These are phyloP conservation scores for Grammomys surdaster DNA, from an alignment of 2,113 vertebrate genomes.

Conservation along the genomic window DNA sequence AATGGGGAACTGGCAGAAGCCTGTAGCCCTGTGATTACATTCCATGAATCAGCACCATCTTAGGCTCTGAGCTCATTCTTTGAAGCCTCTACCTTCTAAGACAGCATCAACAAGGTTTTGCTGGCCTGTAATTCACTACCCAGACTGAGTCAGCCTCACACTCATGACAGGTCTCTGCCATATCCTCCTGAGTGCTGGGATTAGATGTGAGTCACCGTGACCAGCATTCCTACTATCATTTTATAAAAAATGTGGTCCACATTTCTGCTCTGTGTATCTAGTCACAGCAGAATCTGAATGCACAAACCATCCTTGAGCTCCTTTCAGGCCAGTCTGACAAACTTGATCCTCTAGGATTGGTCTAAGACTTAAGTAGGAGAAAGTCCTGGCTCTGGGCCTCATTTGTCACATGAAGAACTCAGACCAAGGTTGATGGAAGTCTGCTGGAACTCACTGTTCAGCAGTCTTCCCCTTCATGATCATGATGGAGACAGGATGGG, in stretches of 20 bases:
- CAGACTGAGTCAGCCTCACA: background rate
- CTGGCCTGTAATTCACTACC: background rate
- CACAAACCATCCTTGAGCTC: background rate
- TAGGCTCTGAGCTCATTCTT: background rate
- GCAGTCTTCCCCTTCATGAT: background rate
- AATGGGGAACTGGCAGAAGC: accelerated
- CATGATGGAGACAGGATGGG: background rate
- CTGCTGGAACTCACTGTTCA: too few species aligned
- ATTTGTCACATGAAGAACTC: background rate
- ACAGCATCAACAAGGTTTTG: background rate
- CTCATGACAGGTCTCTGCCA: background rate
- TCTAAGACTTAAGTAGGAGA: background rate
- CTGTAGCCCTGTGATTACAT: accelerated
- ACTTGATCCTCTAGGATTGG: background rate
- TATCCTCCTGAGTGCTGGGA: background rate
- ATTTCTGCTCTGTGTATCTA: background rate
- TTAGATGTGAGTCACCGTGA: accelerated
- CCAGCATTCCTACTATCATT: background rate
- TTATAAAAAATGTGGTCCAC: background rate
- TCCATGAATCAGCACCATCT: background rate
- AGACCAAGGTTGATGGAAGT: too few species aligned
- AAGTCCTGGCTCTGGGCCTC: background rate
- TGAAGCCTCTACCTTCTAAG: background rate
- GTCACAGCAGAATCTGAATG: background rate
- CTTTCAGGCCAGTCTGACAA: background rate